Base-by-base conservation (phyloP, 1,140 invertebrate genomes). In the Diorhabda sublineata region DNA sequence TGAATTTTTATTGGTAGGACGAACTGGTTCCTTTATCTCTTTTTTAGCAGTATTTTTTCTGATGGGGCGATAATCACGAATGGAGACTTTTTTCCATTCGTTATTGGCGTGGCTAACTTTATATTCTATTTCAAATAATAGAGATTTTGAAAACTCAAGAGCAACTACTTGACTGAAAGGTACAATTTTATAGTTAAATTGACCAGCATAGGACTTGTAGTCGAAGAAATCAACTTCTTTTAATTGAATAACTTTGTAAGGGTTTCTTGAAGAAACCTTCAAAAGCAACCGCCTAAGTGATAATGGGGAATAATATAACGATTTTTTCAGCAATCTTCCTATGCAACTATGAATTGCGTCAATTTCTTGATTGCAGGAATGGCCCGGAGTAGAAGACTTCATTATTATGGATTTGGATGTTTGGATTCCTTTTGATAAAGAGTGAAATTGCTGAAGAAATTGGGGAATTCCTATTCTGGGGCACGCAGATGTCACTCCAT, bases 351-450 rank as follows among this genome's bases (percentile, higher is more conserved):
- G 75, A 2, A 71, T 67, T 60, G 57, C 8, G 68, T 78, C 76
- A 26, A 72, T 69, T 73, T 74, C 74, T 58, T 79, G 75, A 7
- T 74, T 57, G 65, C 66, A 69, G 9, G 71, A 71, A 64, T 79
- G 75, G 45, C 76, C 76, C 26, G 77, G 72, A 42, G 64, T 66
- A 9, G 74, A 76, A 72, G 69, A 79, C 72, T 78, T 77, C 69
- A 77, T 68, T 41, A 68, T 75, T 42, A 78, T 66, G 7, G 8
- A 68, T 8, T 62, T 2, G 9, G n/a, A 78, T 58, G 56, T 69
- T 42, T 45, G 67, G 58, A 61, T 76, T 43, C 4, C 65, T 52
- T 61, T 64, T 58, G 60, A 76, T 61, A 65, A 78, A 73, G 58
- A 72, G 9, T 41, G 60, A 7, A 7, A 76, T 58, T 11, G 71